Conservation (phyloP, 2,888 invertebrate species). For the Tillus elongatus region DNA sequence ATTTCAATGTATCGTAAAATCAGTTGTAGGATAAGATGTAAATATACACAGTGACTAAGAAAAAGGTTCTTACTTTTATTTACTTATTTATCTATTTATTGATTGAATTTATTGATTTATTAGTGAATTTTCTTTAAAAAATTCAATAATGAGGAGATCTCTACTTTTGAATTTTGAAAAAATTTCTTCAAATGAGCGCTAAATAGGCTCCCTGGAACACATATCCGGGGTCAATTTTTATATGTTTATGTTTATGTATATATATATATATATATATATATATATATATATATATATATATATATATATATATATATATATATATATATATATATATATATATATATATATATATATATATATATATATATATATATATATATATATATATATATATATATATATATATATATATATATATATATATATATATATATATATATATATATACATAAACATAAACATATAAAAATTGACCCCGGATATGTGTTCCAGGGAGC, state of each 20-base stretch:
- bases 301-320: conserved; percentile 10
- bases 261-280: conserved; percentile 10
- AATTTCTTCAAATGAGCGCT: too few relatives aligned
- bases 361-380: conserved; percentile 7
- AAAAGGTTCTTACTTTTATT: too few relatives aligned
- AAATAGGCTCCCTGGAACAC: not conserved
- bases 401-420: conserved; percentile 7
- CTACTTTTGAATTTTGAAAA: too few relatives aligned
- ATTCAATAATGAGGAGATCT: not conserved
- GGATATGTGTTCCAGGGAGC: too few relatives aligned
- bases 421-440: conserved; percentile 6
- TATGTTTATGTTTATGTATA: conserved; percentile 8
- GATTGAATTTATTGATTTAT: too few relatives aligned
- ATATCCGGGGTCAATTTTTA: too few relatives aligned
- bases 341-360: conserved; percentile 7
- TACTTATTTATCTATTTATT: too few relatives aligned
- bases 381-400: conserved; percentile 7
- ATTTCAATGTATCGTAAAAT: too few relatives aligned
- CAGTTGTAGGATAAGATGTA: too few relatives aligned
- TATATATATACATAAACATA: conserved; percentile 6
- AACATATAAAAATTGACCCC: too few relatives aligned
- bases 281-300: conserved; percentile 11
- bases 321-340: conserved; percentile 7
- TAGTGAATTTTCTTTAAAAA: too few relatives aligned
- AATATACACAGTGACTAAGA: too few relatives aligned